These are phyloP conservation scores for Macroramphosus scolopax DNA, from an alignment of 2,797 vertebrate genomes.

Conservation along the genomic window DNA sequence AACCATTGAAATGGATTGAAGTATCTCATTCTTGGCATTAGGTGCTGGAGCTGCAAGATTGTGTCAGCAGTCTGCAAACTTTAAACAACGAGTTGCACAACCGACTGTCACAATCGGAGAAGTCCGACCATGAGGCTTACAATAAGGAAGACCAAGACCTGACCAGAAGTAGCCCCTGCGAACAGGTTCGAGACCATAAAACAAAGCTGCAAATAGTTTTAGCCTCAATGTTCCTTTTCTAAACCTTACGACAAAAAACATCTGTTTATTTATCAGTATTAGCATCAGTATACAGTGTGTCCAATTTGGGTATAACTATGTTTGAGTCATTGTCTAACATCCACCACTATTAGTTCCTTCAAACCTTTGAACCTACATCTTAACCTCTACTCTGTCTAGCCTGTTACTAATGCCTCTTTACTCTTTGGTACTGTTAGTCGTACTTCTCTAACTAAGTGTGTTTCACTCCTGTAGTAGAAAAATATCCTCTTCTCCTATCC, in stretches of 20 bases:
- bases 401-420: constrained; percentile 45
- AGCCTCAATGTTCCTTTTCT: constrained; percentile 7
- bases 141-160: constrained; percentile 39
- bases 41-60: constrained; percentile 85
- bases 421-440: constrained; percentile 36
- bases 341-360: constrained; percentile 54
- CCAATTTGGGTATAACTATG: constrained; percentile 28
- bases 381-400: constrained; percentile 55
- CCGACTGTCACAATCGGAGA: constrained; percentile 65
- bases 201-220: constrained; percentile 1
- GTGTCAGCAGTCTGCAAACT: constrained; percentile 77
- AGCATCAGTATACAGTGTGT: constrained; percentile 18
- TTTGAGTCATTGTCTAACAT: constrained; percentile 50
- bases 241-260: constrained; percentile 3
- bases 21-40: constrained; percentile 39
- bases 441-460: constrained; percentile 53
- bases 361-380: constrained; percentile 57
- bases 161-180: constrained; percentile 31
- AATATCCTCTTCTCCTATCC: constrained; percentile 46
- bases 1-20: neutral
- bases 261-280: constrained; percentile 2
- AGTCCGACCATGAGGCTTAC: constrained; percentile 44
- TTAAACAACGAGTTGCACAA: constrained; percentile 82
- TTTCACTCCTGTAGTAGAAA: constrained; percentile 54
- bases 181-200: constrained; percentile 73